phyloP scores from a whole-genome alignment of 2,888 invertebrate species.

The Harpalus rubripes region DNA sequence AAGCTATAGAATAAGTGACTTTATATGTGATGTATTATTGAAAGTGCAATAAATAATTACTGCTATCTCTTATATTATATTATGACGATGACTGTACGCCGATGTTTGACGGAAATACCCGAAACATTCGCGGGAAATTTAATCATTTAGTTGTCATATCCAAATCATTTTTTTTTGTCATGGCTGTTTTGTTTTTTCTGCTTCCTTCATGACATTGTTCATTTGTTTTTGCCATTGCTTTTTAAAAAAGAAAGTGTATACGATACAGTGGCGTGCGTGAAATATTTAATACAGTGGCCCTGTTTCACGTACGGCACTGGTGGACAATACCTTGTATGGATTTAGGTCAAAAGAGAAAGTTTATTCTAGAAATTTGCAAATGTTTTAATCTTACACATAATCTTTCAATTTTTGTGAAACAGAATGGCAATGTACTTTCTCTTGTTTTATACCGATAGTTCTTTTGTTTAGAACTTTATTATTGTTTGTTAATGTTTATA shows the following conservation, averaged over 20 bases:
- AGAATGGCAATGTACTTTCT: conserved; percentile 32
- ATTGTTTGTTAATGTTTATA: not conserved
- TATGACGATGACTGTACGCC: conserved; percentile 53
- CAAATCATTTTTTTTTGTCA: conserved; percentile 49
- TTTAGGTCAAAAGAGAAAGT: conserved; percentile 58
- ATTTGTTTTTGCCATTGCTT: conserved; percentile 41
- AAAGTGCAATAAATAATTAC: conserved; percentile 56
- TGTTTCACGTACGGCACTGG: conserved; percentile 29
- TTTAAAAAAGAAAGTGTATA: not conserved
- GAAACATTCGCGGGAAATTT: conserved; percentile 19
- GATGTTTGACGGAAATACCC: conserved; percentile 45
- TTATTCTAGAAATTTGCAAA: conserved; percentile 42
- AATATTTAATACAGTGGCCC: not conserved
- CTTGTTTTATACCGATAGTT: conserved; percentile 6
- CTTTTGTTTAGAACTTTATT: not conserved
- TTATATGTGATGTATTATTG: conserved; percentile 64
- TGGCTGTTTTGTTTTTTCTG: conserved; percentile 30
- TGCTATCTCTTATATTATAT: conserved; percentile 48
- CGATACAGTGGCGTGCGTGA: conserved; percentile 2
- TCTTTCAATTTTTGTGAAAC: not conserved
- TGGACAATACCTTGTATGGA: conserved; percentile 25
- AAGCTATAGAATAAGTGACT: conserved; percentile 40
- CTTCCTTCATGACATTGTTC: conserved; percentile 41
- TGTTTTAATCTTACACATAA: conserved; percentile 8
- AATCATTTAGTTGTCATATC: conserved; percentile 36